phyloP scores from a whole-genome alignment of 2,113 vertebrate species.

The Galeopterus variegatus region DNA sequence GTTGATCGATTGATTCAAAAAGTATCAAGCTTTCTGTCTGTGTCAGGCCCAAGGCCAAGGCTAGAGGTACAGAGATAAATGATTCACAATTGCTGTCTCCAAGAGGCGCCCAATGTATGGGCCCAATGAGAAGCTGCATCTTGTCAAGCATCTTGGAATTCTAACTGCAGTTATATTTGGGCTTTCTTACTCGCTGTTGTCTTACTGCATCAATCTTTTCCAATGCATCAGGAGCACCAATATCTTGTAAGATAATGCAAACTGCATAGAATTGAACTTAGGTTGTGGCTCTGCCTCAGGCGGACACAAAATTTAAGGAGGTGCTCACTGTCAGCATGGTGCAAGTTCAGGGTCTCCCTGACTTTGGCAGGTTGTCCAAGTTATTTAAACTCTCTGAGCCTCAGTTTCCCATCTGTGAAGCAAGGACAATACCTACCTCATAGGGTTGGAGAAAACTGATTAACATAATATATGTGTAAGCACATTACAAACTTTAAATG shows the following conservation, averaged over 20 bases:
- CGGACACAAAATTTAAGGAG: not conserved
- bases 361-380: not conserved
- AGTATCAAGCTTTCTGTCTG: not conserved
- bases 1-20: not conserved
- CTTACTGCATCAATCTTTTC: not conserved
- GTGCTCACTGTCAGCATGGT: accelerated
- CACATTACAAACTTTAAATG: not conserved
- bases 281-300: not conserved
- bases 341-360: not conserved
- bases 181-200: not conserved
- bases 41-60: not conserved
- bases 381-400: not conserved
- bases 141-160: not conserved
- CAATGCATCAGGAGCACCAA: not conserved
- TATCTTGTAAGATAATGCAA: not conserved
- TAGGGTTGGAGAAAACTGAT: not conserved
- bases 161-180: not conserved
- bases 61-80: not conserved
- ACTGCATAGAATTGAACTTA: not conserved
- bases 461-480: not conserved
- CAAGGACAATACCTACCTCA: not conserved
- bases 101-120: not conserved
- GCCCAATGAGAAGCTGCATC: not conserved
- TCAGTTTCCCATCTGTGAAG: not conserved
- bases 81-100: not conserved